Base-by-base conservation (phyloP, 2,797 vertebrate species). In the Microhierax caerulescens region DNA sequence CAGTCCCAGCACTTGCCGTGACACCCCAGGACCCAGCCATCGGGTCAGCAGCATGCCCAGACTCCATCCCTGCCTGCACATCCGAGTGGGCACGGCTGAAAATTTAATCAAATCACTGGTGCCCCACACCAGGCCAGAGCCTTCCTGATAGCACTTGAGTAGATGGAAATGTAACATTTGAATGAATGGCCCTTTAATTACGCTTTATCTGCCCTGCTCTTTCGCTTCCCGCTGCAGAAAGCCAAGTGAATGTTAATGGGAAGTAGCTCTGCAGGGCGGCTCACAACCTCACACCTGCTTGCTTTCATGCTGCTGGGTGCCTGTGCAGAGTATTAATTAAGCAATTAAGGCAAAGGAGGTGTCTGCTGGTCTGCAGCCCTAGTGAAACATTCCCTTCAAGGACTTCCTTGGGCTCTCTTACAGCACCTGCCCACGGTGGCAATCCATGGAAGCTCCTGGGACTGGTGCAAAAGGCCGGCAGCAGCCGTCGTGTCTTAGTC, bases 161-260 rank as follows among this genome's bases (percentile, higher is more conserved):
- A 75, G 91, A 92, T 89, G 91, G 83, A 94, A 95, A 89, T 92
- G 94, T 82, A 96, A 53, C 95, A 94, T 85, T 83, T 91, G 86
- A 79, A 91, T 92, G 91, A 91, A 95, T 74, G 84, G 92, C 91
- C 73, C 95, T 91, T 90, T 92, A 92, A 94, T 93, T 47, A 63
- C 0, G 1, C 78, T 47, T 39, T 72, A n/a, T 67, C 90, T 84
- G 93, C 79, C 92, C 76, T 88, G 93, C 95, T 92, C 92, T 82
- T 60, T 88, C 15, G 5, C 59, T 93, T 81, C 63, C 87, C 2
- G 2, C 92, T 82, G 93, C 88, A 76, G 92, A 67, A 48, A 94
- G 86, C 91, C 84, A 94, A 60, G 95, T 88, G 95, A 95, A 93
- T 96, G 91, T 57, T 64, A 93, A 89, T 90, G 68, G 70, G 70